Conservation (phyloP, 2,113 vertebrate genomes). For the Dicaeum eximium region DNA sequence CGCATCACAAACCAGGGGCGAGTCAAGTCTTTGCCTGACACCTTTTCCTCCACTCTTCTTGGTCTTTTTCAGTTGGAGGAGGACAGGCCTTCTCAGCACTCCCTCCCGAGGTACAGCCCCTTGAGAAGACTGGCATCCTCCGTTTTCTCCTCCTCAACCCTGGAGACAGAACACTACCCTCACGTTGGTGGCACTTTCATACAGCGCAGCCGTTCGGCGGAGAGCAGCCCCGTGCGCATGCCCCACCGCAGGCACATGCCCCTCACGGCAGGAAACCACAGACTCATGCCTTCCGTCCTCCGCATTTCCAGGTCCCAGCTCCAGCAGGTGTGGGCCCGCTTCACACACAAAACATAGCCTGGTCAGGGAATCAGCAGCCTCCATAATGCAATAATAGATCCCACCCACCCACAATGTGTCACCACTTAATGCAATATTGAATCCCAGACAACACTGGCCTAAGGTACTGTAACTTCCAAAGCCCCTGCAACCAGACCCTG, state of each 20-base stretch:
- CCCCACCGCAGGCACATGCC: conserved; percentile 80
- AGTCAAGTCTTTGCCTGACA: conserved; percentile 84
- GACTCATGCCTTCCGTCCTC: conserved; percentile 92
- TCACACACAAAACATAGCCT: conserved; percentile 94
- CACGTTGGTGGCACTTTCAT: conserved; percentile 90
- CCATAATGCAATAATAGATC: conserved; percentile 81
- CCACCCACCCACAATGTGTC: conserved; percentile 58
- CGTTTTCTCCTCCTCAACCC: conserved; percentile 97
- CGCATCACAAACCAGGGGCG: conserved; percentile 72
- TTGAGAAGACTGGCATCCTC: conserved; percentile 98
- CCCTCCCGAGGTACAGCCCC: conserved; percentile 92
- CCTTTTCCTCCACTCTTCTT: conserved; percentile 92
- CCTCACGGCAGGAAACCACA: conserved; percentile 85
- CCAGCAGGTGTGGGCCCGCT: conserved; percentile 95
- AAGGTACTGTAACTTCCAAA: conserved; percentile 71
- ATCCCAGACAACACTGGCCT: conserved; percentile 66
- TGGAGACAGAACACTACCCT: conserved; percentile 98
- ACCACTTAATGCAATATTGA: conserved; percentile 70
- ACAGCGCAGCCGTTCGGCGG: conserved; percentile 97
- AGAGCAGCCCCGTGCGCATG: conserved; percentile 95
- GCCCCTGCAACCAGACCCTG: conserved; percentile 31
- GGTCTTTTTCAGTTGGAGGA: conserved; percentile 98
- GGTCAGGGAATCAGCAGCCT: conserved; percentile 70
- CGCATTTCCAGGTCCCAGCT: conserved; percentile 91
- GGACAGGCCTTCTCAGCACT: conserved; percentile 87